Conservation (phyloP, 1,140 invertebrate species). For the Maconellicoccus hirsutus region DNA sequence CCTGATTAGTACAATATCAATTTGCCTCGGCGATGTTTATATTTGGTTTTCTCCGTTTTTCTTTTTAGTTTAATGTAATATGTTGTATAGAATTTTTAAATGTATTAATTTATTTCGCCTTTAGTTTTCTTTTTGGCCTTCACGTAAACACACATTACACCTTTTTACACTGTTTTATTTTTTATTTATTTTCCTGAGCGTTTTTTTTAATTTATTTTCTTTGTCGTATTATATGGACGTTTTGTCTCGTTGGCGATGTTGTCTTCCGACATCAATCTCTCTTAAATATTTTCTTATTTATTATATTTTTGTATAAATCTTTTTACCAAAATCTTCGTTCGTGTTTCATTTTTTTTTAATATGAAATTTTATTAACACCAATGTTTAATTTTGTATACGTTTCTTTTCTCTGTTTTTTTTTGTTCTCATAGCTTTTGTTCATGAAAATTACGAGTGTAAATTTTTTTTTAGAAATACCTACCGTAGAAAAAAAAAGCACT, state of each 20-base stretch:
- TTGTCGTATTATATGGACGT: background rate
- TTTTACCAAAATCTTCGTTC: background rate
- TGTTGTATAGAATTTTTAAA: slow-evolving; percentile 17
- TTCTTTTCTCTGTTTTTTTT: background rate
- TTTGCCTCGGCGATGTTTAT: too few species aligned
- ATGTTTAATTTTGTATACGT: background rate
- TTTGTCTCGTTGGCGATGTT: background rate
- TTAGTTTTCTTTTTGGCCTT: background rate
- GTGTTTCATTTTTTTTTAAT: background rate
- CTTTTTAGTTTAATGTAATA: slow-evolving; percentile 2
- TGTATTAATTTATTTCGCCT: slow-evolving; percentile 12
- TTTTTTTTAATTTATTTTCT: background rate
- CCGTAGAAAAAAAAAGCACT: background rate
- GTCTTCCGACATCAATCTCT: slow-evolving; percentile 7
- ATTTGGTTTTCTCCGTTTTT: background rate
- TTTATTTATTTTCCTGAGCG: background rate
- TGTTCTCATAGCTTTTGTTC: background rate
- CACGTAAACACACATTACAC: background rate
- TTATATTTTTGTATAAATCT: background rate
- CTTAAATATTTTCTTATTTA: background rate
- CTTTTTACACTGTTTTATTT: background rate
- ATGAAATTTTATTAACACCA: background rate
- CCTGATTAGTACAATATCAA: background rate
- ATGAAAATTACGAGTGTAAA: background rate
- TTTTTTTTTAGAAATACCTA: too few species aligned